Evolutionary conservation across 2,113 vertebrate species (phyloP), one percentile per base, ranked within the genome.

Genomic region (Holacanthus passer): DNA sequence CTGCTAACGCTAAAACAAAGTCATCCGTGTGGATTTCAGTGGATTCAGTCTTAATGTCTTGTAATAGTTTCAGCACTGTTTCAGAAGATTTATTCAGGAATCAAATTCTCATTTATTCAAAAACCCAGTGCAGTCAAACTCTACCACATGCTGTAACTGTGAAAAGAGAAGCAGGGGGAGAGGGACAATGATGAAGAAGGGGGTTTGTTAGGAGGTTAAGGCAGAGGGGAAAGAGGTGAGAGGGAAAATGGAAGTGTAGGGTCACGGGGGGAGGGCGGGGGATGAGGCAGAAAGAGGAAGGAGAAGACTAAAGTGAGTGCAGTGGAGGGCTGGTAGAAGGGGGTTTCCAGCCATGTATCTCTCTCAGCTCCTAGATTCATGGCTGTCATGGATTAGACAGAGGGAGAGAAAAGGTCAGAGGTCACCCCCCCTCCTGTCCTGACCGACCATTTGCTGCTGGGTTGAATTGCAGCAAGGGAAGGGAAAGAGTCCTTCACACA

Each of bases 351-450:
- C 64, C 67, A 71, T 66, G 66, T 69, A 43, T 67, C 58, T 47
- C 69, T 73, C 68, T 73, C 79, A 64, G 73, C 65, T 83, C 63
- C 66, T 53, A 75, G 80, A 80, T 83, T 86, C 73, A 84, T 89
- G 81, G 63, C 45, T 82, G 75, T 87, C 83, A 81, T 59, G 75
- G 60, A 73, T 79, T 86, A 56, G 45, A 77, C 70, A 20, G 67
- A 73, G 69, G 68, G 67, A 63, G 29, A 66, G 60, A 32, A 45
- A 35, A 52, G 73, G 64, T 69, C 59, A 73, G 68, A 69, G 89
- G 81, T 79, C 67, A 64, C 43, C 53, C 56, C 64, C 82, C 69
- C 39, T 35, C 60, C 53, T 65, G 29, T n/a, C 55, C 62, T 31
- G 67, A 59, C 56, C 69, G 5, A 29, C 53, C 47, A 71, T 71